Percentiles rank a stretch among this genome's conserved stretches.
These are phyloP conservation scores for Notospermus geniculatus DNA, from an alignment of 1,140 invertebrate genomes.

Conservation along the genomic window DNA sequence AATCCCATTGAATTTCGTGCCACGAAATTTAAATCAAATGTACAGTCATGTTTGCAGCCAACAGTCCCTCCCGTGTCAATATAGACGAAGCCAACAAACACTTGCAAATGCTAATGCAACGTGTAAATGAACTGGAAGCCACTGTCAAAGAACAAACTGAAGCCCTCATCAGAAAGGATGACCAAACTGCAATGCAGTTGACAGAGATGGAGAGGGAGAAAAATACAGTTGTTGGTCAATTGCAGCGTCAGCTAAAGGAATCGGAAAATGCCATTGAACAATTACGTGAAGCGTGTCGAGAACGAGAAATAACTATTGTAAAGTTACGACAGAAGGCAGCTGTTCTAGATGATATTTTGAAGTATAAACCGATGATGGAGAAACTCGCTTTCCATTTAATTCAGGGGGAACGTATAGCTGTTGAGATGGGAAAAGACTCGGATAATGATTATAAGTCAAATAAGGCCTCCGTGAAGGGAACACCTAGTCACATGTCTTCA, in stretches of 20 bases:
- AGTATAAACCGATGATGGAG: conserved; percentile 3
- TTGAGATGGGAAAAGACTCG: not conserved
- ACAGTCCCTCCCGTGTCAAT: conserved; percentile 35
- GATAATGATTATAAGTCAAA: no score
- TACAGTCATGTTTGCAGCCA: conserved; percentile 18
- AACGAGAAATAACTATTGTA: not conserved
- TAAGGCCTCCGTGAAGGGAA: no score
- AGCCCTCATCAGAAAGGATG: conserved; percentile 29
- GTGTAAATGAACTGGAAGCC: conserved; percentile 34
- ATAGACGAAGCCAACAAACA: conserved; percentile 47
- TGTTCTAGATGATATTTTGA: not conserved
- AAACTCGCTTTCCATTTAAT: not conserved
- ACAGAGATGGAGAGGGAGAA: not conserved
- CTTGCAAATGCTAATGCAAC: conserved; percentile 33
- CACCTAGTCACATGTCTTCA: no score
- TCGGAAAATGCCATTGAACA: not conserved
- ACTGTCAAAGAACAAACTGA: conserved; percentile 34
- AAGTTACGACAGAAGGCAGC: conserved; percentile 4
- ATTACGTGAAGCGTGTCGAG: not conserved
- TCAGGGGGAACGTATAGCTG: not conserved
- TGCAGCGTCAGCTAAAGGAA: not conserved
- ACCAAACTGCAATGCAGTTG: conserved; percentile 10
- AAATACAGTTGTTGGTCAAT: not conserved
- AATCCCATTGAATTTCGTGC: not conserved
- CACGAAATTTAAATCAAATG: not conserved